Percentiles rank a stretch among this genome's conserved stretches.
These are phyloP conservation scores for Gobiocypris rarus DNA, from an alignment of 2,113 vertebrate species.

Conservation along the genomic window DNA sequence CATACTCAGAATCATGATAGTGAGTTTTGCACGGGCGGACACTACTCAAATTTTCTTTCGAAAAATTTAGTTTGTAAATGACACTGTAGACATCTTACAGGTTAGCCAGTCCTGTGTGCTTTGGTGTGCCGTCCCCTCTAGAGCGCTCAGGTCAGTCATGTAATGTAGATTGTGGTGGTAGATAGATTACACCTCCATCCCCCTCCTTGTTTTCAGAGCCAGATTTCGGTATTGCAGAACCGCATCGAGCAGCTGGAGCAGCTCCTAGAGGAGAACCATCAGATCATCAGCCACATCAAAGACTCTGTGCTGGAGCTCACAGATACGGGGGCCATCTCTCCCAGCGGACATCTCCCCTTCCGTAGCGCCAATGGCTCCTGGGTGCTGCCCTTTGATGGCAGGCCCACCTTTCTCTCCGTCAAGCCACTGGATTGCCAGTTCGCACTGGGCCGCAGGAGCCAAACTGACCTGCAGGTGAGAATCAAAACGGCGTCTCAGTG, in stretches of 20 bases:
- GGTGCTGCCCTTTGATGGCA: conserved; percentile 86
- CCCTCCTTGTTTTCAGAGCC: conserved; percentile 80
- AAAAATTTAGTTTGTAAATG: not conserved
- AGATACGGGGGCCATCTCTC: conserved; percentile 84
- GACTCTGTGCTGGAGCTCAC: conserved; percentile 98
- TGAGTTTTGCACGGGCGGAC: too few species aligned
- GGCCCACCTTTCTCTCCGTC: conserved; percentile 86
- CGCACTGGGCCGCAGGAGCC: conserved; percentile 74
- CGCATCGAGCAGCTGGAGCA: conserved; percentile 98
- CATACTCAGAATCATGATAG: not conserved
- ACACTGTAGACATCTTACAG: not conserved
- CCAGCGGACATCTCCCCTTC: conserved; percentile 82
- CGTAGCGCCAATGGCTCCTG: conserved; percentile 87
- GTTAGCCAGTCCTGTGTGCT: not conserved
- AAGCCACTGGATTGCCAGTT: conserved; percentile 92
- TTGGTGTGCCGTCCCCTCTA: not conserved
- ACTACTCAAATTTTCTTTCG: not conserved
- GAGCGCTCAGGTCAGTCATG: not conserved
- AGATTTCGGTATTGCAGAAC: conserved; percentile 98
- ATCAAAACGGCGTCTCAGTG: not conserved
- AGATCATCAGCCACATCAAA: conserved; percentile 99
- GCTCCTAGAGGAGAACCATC: conserved; percentile 97
- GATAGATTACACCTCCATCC: conserved; percentile 30
- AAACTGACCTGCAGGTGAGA: conserved; percentile 87
- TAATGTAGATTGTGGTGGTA: conserved; percentile 33